These are phyloP conservation scores for Drosophila mulleri DNA, from an alignment of 2,888 invertebrate genomes.

Conservation along the genomic window DNA sequence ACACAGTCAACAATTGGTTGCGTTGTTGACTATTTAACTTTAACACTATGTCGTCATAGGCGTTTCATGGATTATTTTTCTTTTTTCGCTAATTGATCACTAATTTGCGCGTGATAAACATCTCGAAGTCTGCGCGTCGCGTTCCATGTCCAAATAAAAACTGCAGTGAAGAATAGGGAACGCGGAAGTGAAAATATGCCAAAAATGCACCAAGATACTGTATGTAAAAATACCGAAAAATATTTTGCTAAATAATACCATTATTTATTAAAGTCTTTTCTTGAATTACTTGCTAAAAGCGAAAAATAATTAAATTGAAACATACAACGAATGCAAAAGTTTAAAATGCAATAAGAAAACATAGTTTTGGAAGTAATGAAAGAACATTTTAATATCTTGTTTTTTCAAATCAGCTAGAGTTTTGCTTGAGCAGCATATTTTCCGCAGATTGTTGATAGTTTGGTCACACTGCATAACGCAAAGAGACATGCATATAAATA, in stretches of 20 bases:
- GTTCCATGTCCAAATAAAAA: conserved; percentile 69
- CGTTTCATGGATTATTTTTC: conserved; percentile 12
- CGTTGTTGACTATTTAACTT: conserved; percentile 46
- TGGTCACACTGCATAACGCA: conserved; percentile 29
- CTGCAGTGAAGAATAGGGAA: conserved; percentile 58
- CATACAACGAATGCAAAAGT: neutral
- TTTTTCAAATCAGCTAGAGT: neutral
- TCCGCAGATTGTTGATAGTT: neutral
- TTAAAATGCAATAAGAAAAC: too few relatives aligned
- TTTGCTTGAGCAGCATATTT: conserved; percentile 21
- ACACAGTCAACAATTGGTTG: conserved; percentile 54
- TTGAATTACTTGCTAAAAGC: neutral
- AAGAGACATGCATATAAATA: conserved; percentile 33
- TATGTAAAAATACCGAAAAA: conserved; percentile 16
- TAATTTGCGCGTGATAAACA: conserved; percentile 51
- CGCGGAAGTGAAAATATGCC: conserved; percentile 59
- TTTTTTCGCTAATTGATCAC: conserved; percentile 43
- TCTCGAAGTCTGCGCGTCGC: conserved; percentile 62
- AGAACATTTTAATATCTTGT: neutral
- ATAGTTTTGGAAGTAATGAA: neutral
- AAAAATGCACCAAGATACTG: conserved; percentile 23
- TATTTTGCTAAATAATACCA: neutral
- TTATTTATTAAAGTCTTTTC: neutral
- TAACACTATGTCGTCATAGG: conserved; percentile 56
- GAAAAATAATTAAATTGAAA: neutral